Evolutionary conservation across 1,140 invertebrate genomes (phyloP).

Genomic region (Scaptomyza hsui): DNA sequence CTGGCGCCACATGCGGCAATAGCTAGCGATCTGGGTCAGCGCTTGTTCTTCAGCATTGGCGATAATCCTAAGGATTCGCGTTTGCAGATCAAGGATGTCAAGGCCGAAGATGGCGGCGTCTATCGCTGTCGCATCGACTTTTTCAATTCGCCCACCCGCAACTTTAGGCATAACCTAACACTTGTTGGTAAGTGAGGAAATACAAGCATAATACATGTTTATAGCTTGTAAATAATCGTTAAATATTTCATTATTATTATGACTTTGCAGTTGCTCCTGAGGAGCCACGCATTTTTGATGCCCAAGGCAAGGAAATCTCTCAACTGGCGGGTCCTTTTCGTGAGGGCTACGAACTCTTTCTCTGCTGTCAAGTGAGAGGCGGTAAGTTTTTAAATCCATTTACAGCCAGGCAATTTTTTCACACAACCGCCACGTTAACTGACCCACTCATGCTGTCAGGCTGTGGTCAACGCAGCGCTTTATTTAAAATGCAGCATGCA

Average conservation of each 20-base stretch:
- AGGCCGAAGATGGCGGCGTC: constrained; percentile 89
- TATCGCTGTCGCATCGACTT: constrained; percentile 94
- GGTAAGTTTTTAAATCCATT: constrained; percentile 86
- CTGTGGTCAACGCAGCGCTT: constrained; percentile 28
- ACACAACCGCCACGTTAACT: constrained; percentile 5
- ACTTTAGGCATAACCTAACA: constrained; percentile 92
- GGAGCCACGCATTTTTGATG: constrained; percentile 91
- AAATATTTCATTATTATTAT: no score
- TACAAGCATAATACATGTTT: not conserved
- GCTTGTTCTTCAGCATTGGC: constrained; percentile 90
- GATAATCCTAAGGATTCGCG: constrained; percentile 88
- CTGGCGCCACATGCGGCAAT: constrained; percentile 89
- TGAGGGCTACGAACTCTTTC: constrained; percentile 91
- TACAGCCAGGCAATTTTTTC: not conserved
- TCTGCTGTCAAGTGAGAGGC: constrained; percentile 92
- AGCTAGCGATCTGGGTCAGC: constrained; percentile 89
- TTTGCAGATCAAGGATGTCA: constrained; percentile 90
- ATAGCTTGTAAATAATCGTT: not conserved
- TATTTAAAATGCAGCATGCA: constrained; percentile 38
- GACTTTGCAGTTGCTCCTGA: constrained; percentile 89
- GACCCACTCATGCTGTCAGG: constrained; percentile 39
- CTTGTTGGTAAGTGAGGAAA: constrained; percentile 91
- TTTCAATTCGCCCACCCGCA: constrained; percentile 92
- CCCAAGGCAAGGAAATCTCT: constrained; percentile 90
- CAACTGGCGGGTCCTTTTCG: constrained; percentile 91